Conservation (phyloP, 2,888 invertebrate species). For the Nematopogon swammerdamellus region DNA sequence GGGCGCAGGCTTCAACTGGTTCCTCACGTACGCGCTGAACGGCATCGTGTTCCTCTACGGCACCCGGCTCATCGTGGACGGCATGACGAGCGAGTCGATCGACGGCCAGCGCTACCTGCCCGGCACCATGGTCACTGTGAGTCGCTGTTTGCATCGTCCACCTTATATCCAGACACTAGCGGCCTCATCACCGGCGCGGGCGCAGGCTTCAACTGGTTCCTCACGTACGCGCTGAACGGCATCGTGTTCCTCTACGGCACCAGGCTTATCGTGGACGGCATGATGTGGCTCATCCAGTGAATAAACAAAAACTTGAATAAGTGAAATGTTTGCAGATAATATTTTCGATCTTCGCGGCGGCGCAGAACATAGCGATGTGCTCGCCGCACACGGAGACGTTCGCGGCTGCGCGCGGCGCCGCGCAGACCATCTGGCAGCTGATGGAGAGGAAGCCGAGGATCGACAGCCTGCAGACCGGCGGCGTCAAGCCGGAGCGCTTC, state of each 20-base stretch:
- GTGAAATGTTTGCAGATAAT: constrained; percentile 56
- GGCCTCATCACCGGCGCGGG: constrained; percentile 65
- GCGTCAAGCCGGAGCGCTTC: constrained; percentile 46
- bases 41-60: constrained; percentile 79
- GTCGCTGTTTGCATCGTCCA: too few relatives aligned
- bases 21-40: constrained; percentile 69
- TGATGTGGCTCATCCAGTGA: too few relatives aligned
- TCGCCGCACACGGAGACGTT: constrained; percentile 74
- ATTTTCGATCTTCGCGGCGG: constrained; percentile 72
- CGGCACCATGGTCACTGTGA: constrained; percentile 66
- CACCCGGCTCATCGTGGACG: constrained; percentile 62
- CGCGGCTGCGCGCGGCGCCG: constrained; percentile 69
- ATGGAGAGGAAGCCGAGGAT: constrained; percentile 64
- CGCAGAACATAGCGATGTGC: constrained; percentile 72
- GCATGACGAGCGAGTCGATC: constrained; percentile 47
- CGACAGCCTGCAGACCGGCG: constrained; percentile 55
- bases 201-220: constrained; percentile 69
- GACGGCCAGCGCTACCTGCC: constrained; percentile 63
- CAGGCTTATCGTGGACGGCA: constrained; percentile 61
- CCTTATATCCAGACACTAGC: too few relatives aligned
- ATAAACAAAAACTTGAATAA: too few relatives aligned
- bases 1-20: constrained; percentile 70
- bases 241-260: constrained; percentile 78
- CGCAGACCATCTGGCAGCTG: constrained; percentile 65
- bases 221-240: constrained; percentile 70